Percentiles rank a stretch among this genome's conserved stretches.
Evolutionary conservation across 2,113 vertebrate species (phyloP).

Genomic region (Labrus mixtus): DNA sequence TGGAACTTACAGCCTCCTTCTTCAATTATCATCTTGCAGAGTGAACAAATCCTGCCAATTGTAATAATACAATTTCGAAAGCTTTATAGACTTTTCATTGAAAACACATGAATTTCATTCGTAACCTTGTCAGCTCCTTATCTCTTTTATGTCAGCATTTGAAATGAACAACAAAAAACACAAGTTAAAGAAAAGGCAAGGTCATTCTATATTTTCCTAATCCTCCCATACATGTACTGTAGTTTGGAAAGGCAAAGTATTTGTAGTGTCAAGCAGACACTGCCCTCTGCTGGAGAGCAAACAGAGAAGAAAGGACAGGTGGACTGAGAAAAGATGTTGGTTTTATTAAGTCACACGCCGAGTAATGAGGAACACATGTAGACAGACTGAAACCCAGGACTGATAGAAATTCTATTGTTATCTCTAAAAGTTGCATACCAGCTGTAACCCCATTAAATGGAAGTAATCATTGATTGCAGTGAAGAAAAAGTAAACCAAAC

Average conservation of each 20-base stretch:
- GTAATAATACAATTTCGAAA: background rate
- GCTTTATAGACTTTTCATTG: background rate
- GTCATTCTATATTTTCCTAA: conserved; percentile 4
- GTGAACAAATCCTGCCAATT: background rate
- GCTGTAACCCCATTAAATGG: conserved; percentile 21
- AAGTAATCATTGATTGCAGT: conserved; percentile 35
- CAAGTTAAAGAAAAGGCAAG: background rate
- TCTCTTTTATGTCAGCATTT: background rate
- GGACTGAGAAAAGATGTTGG: conserved; percentile 2
- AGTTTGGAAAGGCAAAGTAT: conserved; percentile 1
- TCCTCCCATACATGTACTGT: background rate
- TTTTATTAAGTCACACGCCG: conserved; percentile 16
- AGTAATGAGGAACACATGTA: conserved; percentile 1
- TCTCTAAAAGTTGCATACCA: conserved; percentile 7
- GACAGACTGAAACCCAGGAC: conserved; percentile 4
- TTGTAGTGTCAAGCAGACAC: conserved; percentile 59
- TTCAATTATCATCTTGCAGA: background rate
- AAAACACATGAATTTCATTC: background rate
- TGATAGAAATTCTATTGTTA: conserved; percentile 10
- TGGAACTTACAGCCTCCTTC: background rate
- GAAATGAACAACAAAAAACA: background rate
- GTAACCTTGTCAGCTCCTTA: background rate
- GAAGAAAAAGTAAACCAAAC: conserved; percentile 20
- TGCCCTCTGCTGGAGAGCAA: conserved; percentile 77
- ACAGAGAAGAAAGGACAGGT: conserved; percentile 26